Base-by-base conservation (phyloP, 1,140 invertebrate species). In the Contarinia nasturtii region DNA sequence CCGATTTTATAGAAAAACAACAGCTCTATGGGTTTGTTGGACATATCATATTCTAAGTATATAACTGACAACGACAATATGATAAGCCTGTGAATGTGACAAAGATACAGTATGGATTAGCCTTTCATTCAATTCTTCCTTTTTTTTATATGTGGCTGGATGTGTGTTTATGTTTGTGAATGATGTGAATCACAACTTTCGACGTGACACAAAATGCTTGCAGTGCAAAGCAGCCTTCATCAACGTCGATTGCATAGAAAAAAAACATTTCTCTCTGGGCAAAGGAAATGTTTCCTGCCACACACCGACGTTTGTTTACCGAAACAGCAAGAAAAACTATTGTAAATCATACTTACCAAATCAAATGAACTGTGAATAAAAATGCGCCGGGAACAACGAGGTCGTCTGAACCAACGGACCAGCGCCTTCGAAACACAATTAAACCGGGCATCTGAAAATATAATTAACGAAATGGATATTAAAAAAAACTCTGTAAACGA, bases 321-420 rank as follows among this genome's bases (percentile, higher is more conserved):
- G n/a, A n/a, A n/a, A n/a, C n/a, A n/a, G n/a, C n/a, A n/a, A 45
- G 27, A 44, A 49, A 42, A 21, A 20, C 45, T 18, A 17, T 33
- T 14, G 18, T 20, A 15, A 17, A 18, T 21, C 33, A 37, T 48
- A 69, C 73, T 75, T 63, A 89, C 87, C 86, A 89, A 59, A 81
- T 71, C 34, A 79, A 64, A 64, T 90, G 86, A 40, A 87, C 61
- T 40, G 78, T 59, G 55, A 84, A 74, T 4, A 90, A 70, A 58
- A 87, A 78, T 49, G 74, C 71, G 15, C 81, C 83, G 17, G 87
- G 86, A 14, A 90, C 78, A 48, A 88, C 82, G 45, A 91, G 72
- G 70, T 91, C 86, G 67, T 91, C 87, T 49, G 84, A 87, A 52
- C 86, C 86, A 51, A 88, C 82, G 55, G 80, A 80, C 86, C 87